phyloP scores from a whole-genome alignment of 2,888 invertebrate genomes.

The Oxycera nigricornis region DNA sequence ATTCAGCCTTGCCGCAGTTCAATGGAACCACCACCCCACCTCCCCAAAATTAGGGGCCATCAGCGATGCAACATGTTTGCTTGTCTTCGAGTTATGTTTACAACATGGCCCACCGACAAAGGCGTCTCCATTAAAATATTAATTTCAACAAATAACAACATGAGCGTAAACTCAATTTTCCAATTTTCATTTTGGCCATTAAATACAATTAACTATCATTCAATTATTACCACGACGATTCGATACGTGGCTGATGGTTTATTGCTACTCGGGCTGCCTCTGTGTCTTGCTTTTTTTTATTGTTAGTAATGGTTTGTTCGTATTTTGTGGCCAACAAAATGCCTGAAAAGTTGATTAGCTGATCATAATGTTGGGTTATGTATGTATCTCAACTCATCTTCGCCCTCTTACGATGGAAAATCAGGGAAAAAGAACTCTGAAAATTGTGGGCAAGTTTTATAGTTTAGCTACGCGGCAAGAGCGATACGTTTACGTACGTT shows the following conservation, averaged over 20 bases:
- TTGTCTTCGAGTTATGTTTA: neutral
- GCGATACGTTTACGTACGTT: neutral
- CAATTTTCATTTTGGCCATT: neutral
- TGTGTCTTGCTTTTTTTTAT: too few relatives aligned
- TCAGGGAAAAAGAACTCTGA: neutral
- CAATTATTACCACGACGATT: neutral
- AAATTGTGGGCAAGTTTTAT: neutral
- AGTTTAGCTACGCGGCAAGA: neutral
- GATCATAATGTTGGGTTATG: neutral
- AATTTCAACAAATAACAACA: slow-evolving; percentile 3
- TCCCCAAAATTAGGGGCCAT: too few relatives aligned
- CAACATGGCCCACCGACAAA: neutral
- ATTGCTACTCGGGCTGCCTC: neutral
- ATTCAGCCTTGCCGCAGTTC: neutral
- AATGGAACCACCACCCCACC: neutral
- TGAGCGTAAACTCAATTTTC: slow-evolving; percentile 7
- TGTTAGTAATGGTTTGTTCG: too few relatives aligned
- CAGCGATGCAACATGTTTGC: neutral
- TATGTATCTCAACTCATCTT: neutral
- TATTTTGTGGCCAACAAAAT: neutral
- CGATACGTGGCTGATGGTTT: neutral
- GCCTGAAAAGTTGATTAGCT: neutral
- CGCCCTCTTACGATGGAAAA: neutral
- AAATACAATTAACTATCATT: slow-evolving; percentile 2
- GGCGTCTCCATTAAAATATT: neutral